Base-by-base conservation (phyloP, 2,113 vertebrate genomes). In the Pituophis catenifer region DNA sequence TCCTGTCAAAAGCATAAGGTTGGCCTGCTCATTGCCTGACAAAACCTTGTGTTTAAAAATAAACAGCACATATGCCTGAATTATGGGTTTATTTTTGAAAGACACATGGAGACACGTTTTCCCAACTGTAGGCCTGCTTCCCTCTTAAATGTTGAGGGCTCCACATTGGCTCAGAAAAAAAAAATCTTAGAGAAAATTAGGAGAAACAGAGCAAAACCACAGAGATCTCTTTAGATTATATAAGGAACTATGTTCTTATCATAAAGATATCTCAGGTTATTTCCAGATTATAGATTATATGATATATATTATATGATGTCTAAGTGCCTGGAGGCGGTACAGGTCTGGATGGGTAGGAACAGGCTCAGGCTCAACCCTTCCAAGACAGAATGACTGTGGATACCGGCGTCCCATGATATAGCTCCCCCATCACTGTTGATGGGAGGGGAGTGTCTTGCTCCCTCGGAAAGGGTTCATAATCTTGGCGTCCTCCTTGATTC, bases 31-130 rank as follows among this genome's bases (percentile, higher is more conserved):
- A 92, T 96, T 96, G 96, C 94, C 93, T 96, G 93, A 97, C 93
- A 95, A 95, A 96, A 93, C 23, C 3, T 88, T 94, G 24, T 95
- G 95, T 96, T 97, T 94, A 91, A 95, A 94, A 94, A 94, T 94
- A 97, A 98, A 97, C 91, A 94, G 85, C 91, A 91, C 44, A 0
- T 55, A 91, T 92, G 93, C 93, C 94, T 96, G 94, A 95, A 95
- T 94, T 88, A 87, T 53, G 90, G 92, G 91, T 91, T 95, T 96
- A 93, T 94, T 96, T 94, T 94, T 59, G 4, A 85, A 58, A 92
- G 26, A 86, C 70, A 29, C 91, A 91, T 96, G 97, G 96, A 96
- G 93, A 94, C 93, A 85, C 2, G 0, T 86, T 95, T 81, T 90
- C 91, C 94, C 94, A 81, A n/a, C 90, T 65, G 92, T 75, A 19